Conservation (phyloP, 1,140 invertebrate species). For the Drosophila oshimai region DNA sequence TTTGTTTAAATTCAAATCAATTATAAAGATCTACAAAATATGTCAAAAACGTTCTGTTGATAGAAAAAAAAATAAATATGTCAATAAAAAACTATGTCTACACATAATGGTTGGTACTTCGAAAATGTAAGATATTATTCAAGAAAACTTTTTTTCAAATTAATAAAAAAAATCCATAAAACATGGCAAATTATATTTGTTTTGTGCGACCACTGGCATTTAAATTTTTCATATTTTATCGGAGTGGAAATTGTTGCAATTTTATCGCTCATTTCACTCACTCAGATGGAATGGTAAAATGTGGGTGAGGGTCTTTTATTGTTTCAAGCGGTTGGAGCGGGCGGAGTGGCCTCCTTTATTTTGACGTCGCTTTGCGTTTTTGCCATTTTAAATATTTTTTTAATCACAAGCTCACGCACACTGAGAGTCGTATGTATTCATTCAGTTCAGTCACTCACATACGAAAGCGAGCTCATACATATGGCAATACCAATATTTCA, state of each 20-base stretch:
- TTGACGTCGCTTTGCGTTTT: conserved; percentile 73
- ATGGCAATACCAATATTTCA: conserved; percentile 81
- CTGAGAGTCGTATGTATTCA: conserved; percentile 14
- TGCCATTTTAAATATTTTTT: conserved; percentile 80
- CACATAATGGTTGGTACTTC: too few species aligned
- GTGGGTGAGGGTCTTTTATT: conserved; percentile 27
- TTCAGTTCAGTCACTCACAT: conserved; percentile 24
- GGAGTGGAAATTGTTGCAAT: conserved; percentile 75
- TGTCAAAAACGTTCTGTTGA: too few species aligned
- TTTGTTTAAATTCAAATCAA: too few species aligned
- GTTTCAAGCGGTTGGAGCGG: conserved; percentile 15
- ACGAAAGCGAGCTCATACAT: conserved; percentile 69
- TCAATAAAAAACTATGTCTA: too few species aligned
- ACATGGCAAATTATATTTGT: background rate
- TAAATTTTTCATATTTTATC: conserved; percentile 73
- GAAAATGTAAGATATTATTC: too few species aligned
- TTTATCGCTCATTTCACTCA: conserved; percentile 79
- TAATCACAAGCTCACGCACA: conserved; percentile 78
- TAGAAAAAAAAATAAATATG: too few species aligned
- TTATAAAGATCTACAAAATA: too few species aligned
- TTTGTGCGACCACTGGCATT: conserved; percentile 44
- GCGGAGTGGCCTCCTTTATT: conserved; percentile 34
- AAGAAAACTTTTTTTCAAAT: too few species aligned
- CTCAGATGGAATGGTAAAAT: background rate
- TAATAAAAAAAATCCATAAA: background rate